These are phyloP conservation scores for Fragum fragum DNA, from an alignment of 2,888 invertebrate genomes.

Conservation along the genomic window DNA sequence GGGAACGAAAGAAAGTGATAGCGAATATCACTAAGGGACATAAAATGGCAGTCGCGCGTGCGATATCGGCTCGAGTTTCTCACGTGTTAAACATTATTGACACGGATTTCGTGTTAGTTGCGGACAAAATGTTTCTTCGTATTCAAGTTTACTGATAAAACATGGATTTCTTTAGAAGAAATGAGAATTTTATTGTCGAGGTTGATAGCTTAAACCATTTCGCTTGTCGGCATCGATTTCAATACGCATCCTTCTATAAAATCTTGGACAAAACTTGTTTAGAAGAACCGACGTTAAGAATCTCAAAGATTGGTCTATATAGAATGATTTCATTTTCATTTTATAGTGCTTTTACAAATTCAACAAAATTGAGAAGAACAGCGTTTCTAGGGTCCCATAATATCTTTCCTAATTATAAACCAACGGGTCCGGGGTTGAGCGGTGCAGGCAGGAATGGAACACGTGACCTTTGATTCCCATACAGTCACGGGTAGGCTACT, in stretches of 20 bases:
- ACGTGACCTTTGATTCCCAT: no score
- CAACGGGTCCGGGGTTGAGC: no score
- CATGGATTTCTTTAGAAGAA: constrained; percentile 20
- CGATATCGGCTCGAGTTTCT: constrained; percentile 52
- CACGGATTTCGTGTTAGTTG: constrained; percentile 56
- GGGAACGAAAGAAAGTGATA: constrained; percentile 49
- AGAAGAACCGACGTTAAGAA: no score
- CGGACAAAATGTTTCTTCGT: constrained; percentile 22
- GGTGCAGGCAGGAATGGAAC: no score
- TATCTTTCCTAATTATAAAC: no score
- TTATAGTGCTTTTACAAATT: no score
- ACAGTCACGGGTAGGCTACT: no score
- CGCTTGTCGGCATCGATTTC: constrained; percentile 1
- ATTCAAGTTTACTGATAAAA: constrained; percentile 27
- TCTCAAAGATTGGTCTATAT: no score
- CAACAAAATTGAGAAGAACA: no score
- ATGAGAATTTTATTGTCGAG: not conserved
- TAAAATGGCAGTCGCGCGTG: constrained; percentile 60
- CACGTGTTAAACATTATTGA: constrained; percentile 66
- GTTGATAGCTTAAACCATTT: not conserved
- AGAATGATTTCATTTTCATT: no score
- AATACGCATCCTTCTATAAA: not conserved
- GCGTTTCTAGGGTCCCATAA: no score
- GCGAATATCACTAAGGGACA: constrained; percentile 56
- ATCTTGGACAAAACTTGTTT: no score